Base-by-base conservation (phyloP, 2,797 vertebrate genomes). In the Periophthalmus magnuspinnatus region DNA sequence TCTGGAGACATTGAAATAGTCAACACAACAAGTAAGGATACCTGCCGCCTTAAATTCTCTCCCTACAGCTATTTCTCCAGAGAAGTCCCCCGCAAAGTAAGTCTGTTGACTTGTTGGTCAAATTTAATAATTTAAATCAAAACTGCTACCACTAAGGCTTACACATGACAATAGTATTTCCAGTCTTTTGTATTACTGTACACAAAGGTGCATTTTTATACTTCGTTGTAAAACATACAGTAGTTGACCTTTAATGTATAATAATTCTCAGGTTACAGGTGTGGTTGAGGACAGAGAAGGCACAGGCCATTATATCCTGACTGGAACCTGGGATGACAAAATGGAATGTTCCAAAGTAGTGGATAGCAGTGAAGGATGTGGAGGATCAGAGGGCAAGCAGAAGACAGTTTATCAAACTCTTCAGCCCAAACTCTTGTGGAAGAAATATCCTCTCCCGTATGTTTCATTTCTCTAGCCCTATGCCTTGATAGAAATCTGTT, bases 21-120 rank as follows among this genome's bases (percentile, higher is more conserved):
- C 63, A 99, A 99, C 90, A 93, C 90, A 84, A 95, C 94, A 59
- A 97, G 96, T 76, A 96, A 96, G 92, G 97, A 90, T 59, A 96
- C 94, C 86, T 97, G 96, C 88, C 96, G 92, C 86, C 93, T 97
- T 79, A 99, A 99, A 90, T 99, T 99, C 83, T 95, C 95, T 67
- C 97, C 97, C 69, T 99, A 99, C 89, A 99, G 95, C 88, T 98
- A 97, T 89, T 98, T 99, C 92, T 99, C 96, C 86, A 95, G 97
- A 88, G 97, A 99, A 0, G 91, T 94, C 2, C 95, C 96, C 22
- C 94, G 96, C 17, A 99, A 98, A 95, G 97, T 99, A 82, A 60
- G 89, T 75, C 9, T 33, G 17, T 16, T 63, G 36, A 22, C 1
- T n/a, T 45, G 19, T 7, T 45, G 60, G 13, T 6, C 19, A 52